Percentiles rank a stretch among this genome's conserved stretches.
phyloP scores from a whole-genome alignment of 2,888 invertebrate species.

The Synergus gifuensis region DNA sequence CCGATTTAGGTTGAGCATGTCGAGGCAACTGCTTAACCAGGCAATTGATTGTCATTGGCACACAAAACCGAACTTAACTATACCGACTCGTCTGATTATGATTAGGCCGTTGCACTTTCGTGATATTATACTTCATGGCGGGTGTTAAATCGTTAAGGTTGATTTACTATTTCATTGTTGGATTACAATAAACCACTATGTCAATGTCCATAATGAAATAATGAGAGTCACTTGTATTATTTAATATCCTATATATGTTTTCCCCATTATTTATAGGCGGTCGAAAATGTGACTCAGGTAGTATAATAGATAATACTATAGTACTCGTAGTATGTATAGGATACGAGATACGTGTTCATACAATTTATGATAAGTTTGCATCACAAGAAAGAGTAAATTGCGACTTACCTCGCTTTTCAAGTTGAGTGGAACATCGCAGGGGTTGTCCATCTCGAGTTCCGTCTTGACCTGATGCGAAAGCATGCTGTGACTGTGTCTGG shows the following conservation, averaged over 20 bases:
- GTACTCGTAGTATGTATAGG: too few species aligned
- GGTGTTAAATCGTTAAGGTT: slow-evolving; percentile 38
- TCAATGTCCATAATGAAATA: slow-evolving; percentile 10
- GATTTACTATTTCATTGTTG: slow-evolving; percentile 14
- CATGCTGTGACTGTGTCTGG: slow-evolving; percentile 75
- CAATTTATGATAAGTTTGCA: too few species aligned
- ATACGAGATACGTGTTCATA: not conserved
- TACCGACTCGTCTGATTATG: slow-evolving; percentile 57
- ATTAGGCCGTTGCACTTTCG: slow-evolving; percentile 48
- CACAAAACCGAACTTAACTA: slow-evolving; percentile 61
- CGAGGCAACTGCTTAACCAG: slow-evolving; percentile 64
- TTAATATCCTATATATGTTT: not conserved
- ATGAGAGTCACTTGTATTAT: slow-evolving; percentile 4
- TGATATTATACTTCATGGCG: slow-evolving; percentile 29
- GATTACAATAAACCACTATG: slow-evolving; percentile 29
- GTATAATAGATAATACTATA: not conserved
- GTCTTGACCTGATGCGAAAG: slow-evolving; percentile 75
- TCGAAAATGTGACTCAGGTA: not conserved
- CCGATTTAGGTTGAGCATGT: slow-evolving; percentile 65
- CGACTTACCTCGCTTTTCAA: slow-evolving; percentile 76
- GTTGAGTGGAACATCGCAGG: slow-evolving; percentile 76
- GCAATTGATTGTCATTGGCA: slow-evolving; percentile 71
- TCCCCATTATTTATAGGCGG: not conserved
- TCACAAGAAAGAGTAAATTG: not conserved
- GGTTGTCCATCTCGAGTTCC: slow-evolving; percentile 72